Conservation (phyloP, 2,113 vertebrate genomes). For the Pelodiscus sinensis region DNA sequence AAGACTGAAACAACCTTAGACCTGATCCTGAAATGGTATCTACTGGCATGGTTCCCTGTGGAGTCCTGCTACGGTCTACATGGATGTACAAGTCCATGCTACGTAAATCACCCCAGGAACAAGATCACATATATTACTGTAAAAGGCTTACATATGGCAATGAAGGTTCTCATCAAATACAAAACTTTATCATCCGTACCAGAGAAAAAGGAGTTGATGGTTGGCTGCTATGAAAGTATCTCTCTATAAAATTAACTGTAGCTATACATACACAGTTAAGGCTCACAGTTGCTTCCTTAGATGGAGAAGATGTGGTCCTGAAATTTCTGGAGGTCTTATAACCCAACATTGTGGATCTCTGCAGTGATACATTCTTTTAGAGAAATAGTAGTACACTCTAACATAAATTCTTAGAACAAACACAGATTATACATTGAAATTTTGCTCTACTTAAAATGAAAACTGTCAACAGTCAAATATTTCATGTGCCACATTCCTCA, state of each 20-base stretch:
- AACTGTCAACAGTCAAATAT: neutral
- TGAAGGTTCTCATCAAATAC: neutral
- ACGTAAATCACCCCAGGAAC: neutral
- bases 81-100: neutral
- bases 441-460: neutral
- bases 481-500: neutral
- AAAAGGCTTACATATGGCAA: neutral
- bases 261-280: neutral
- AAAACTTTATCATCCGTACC: neutral
- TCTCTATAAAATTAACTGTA: neutral
- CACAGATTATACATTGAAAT: neutral
- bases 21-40: neutral
- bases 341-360: neutral
- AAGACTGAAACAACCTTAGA: neutral
- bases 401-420: neutral
- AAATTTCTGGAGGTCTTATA: fast-evolving
- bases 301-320: neutral
- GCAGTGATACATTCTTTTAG: neutral
- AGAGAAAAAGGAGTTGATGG: neutral
- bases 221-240: neutral
- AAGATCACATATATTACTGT: neutral
- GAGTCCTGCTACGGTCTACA: neutral
- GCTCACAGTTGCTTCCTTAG: neutral
- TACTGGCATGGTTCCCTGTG: neutral
- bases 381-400: neutral